Conservation (phyloP, 2,113 vertebrate genomes). For the Stegostoma tigrinum region DNA sequence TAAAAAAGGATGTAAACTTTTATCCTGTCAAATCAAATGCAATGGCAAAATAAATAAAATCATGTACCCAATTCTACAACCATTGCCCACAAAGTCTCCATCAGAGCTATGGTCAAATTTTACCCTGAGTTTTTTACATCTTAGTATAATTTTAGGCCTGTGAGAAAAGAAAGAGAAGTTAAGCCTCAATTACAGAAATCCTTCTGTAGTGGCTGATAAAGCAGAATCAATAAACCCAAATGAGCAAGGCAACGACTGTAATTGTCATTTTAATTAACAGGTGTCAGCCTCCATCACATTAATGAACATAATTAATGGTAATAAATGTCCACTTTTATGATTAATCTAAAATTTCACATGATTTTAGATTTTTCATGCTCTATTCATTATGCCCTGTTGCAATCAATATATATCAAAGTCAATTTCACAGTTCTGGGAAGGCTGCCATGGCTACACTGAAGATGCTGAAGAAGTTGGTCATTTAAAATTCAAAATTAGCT, state of each 20-base stretch:
- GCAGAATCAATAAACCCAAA: not conserved
- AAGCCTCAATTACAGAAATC: not conserved
- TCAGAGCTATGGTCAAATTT: not conserved
- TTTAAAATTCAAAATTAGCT: not conserved
- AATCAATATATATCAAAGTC: not conserved
- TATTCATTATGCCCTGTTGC: not conserved
- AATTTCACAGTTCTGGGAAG: not conserved
- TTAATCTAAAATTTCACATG: not conserved
- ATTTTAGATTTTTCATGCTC: not conserved
- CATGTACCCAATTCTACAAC: not conserved
- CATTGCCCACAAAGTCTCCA: not conserved
- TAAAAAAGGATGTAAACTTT: not conserved
- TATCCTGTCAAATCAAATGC: not conserved
- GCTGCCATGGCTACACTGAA: not conserved
- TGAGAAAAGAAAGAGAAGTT: not conserved
- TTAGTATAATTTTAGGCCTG: not conserved
- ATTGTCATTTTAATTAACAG: not conserved
- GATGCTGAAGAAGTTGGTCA: not conserved
- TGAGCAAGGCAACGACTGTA: not conserved
- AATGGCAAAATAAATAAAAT: not conserved
- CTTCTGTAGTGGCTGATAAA: not conserved
- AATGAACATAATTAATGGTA: not conserved
- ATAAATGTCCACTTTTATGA: not conserved
- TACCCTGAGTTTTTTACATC: not conserved
- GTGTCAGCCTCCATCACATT: not conserved